These are phyloP conservation scores for Cydia splendana DNA, from an alignment of 1,140 invertebrate species.

Conservation along the genomic window DNA sequence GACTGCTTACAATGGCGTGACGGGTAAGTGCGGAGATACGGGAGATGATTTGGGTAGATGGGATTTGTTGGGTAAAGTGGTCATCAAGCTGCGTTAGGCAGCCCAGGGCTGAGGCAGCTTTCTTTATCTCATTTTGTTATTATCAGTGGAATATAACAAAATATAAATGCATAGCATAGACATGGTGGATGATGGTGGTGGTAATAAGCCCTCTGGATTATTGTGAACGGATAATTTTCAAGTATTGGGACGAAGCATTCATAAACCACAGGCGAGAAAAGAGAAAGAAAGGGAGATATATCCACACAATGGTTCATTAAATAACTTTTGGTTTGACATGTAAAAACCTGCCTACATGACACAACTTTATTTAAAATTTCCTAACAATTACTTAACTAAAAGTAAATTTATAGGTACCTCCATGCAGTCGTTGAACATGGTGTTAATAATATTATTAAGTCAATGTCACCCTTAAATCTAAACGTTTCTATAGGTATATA, in stretches of 20 bases:
- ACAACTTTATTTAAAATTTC: too few relatives aligned
- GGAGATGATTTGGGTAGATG: constrained; percentile 91
- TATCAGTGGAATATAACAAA: too few relatives aligned
- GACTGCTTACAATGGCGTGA: constrained; percentile 81
- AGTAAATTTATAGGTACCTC: too few relatives aligned
- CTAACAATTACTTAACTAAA: too few relatives aligned
- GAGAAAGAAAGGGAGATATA: background rate
- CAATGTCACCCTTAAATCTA: too few relatives aligned
- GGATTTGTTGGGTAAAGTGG: constrained; percentile 94
- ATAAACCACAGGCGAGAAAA: background rate
- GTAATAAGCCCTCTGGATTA: background rate
- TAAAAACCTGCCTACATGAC: too few relatives aligned
- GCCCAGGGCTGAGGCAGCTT: background rate
- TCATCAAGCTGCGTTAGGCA: constrained; percentile 52
- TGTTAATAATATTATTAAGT: too few relatives aligned
- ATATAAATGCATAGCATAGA: too few relatives aligned
- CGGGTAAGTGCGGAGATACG: constrained; percentile 82
- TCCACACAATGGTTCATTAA: background rate
- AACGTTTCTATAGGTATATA: too few relatives aligned
- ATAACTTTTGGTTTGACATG: too few relatives aligned
- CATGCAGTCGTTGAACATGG: too few relatives aligned
- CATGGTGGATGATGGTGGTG: background rate
- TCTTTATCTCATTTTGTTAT: too few relatives aligned
- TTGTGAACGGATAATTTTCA: background rate
- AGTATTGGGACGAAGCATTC: background rate